Evolutionary conservation across 2,797 vertebrate genomes (phyloP).

Genomic region (Darevskia nairensis): DNA sequence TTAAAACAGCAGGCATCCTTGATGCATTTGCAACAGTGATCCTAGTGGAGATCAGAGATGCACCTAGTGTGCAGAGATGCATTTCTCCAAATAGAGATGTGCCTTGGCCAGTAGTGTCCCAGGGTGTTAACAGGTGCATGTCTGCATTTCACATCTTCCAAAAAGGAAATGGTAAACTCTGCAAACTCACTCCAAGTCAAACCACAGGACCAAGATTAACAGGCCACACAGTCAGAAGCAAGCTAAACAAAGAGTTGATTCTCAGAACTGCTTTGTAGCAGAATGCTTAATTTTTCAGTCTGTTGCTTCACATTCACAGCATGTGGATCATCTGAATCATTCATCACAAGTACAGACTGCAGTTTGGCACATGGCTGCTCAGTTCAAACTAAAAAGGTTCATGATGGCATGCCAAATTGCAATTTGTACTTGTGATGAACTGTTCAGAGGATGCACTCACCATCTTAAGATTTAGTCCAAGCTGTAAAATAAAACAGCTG

Average conservation of each 20-base stretch:
- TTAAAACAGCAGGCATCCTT: neutral
- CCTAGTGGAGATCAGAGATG: neutral
- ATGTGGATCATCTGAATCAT: neutral
- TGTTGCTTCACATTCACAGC: neutral
- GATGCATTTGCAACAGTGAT: neutral
- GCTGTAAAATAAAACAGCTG: constrained; percentile 1
- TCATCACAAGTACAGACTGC: neutral
- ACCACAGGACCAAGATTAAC: neutral
- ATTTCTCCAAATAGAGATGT: neutral
- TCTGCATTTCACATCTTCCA: neutral
- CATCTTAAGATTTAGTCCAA: neutral
- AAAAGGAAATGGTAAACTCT: neutral
- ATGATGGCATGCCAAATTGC: constrained; percentile 13
- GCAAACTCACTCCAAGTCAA: neutral
- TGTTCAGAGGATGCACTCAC: constrained; percentile 16
- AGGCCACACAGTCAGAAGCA: neutral
- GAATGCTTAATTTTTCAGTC: neutral
- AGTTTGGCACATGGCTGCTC: constrained; percentile 2
- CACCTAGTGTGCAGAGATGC: neutral
- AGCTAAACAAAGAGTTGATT: neutral
- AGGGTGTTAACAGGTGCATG: neutral
- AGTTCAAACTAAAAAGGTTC: neutral
- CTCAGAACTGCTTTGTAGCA: neutral
- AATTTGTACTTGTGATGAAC: constrained; percentile 5
- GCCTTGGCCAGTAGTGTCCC: neutral